phyloP scores from a whole-genome alignment of 2,888 invertebrate species.

The Agrotis ipsilon region DNA sequence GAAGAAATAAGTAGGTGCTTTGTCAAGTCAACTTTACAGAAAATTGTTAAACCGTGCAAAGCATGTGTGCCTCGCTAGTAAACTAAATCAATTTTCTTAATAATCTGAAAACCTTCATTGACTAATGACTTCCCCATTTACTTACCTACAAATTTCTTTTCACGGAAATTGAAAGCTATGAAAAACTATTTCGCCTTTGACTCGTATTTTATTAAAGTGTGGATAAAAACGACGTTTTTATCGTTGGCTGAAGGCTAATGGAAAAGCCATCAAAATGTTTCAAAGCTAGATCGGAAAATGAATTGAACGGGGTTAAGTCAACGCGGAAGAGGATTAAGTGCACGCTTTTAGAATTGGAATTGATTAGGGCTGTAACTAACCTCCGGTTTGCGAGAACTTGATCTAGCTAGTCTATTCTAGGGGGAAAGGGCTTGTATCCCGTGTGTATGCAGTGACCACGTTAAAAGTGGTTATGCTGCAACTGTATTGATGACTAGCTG shows the following conservation, averaged over 20 bases:
- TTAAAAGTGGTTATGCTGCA: too few species aligned
- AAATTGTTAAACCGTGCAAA: neutral
- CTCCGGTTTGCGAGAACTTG: neutral
- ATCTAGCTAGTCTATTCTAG: too few species aligned
- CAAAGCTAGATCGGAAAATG: constrained; percentile 20
- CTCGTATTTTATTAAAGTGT: constrained; percentile 18
- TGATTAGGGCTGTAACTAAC: neutral
- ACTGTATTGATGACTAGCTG: too few species aligned
- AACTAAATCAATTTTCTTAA: neutral
- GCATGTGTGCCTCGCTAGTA: neutral
- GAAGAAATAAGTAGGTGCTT: neutral
- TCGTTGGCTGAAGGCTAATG: constrained; percentile 36
- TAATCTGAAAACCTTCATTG: constrained; percentile 9
- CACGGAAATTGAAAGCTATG: constrained; percentile 59
- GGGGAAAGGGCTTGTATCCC: too few species aligned
- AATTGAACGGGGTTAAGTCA: constrained; percentile 1
- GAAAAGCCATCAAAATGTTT: constrained; percentile 31
- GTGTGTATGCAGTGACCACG: too few species aligned
- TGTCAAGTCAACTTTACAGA: neutral
- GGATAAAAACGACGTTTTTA: constrained; percentile 31
- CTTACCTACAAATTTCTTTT: constrained; percentile 15
- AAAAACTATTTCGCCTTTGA: constrained; percentile 40
- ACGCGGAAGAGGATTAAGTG: constrained; percentile 14
- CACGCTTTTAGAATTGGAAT: constrained; percentile 1
- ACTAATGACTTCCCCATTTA: constrained; percentile 15